These are phyloP conservation scores for Pristionchus arcanus DNA, from an alignment of 2,888 invertebrate genomes.

Conservation along the genomic window DNA sequence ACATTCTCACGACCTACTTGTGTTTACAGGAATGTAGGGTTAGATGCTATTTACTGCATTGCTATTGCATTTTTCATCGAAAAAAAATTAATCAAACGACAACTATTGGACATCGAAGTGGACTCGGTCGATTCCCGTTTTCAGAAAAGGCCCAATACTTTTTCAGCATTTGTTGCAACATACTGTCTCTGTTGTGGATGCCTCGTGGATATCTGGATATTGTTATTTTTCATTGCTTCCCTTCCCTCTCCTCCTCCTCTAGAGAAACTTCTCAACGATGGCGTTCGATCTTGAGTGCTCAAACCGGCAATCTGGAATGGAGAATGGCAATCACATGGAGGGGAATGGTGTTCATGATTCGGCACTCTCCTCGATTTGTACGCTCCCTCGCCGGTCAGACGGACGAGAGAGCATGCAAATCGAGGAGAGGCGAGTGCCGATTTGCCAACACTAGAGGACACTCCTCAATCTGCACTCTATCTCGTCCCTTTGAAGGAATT, in stretches of 20 bases:
- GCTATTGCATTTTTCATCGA: no score
- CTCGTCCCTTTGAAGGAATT: background rate
- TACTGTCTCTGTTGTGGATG: constrained; percentile 31
- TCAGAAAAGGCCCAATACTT: no score
- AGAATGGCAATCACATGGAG: background rate
- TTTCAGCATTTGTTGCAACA: background rate
- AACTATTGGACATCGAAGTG: no score
- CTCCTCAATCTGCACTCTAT: background rate
- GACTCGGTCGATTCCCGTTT: no score
- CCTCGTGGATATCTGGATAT: background rate
- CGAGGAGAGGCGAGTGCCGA: no score
- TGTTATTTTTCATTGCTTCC: background rate
- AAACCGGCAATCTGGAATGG: constrained; percentile 53
- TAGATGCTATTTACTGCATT: background rate
- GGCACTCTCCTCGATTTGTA: no score
- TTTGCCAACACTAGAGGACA: no score
- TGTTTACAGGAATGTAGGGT: background rate
- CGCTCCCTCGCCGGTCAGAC: no score
- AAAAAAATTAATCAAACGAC: no score
- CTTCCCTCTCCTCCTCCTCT: background rate
- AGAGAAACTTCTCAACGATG: constrained; percentile 33
- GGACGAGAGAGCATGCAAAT: no score
- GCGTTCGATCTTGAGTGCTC: constrained; percentile 50
- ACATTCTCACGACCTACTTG: no score
- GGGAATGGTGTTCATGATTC: no score